Conservation (phyloP, 2,888 invertebrate species). For the Vanessa cardui region DNA sequence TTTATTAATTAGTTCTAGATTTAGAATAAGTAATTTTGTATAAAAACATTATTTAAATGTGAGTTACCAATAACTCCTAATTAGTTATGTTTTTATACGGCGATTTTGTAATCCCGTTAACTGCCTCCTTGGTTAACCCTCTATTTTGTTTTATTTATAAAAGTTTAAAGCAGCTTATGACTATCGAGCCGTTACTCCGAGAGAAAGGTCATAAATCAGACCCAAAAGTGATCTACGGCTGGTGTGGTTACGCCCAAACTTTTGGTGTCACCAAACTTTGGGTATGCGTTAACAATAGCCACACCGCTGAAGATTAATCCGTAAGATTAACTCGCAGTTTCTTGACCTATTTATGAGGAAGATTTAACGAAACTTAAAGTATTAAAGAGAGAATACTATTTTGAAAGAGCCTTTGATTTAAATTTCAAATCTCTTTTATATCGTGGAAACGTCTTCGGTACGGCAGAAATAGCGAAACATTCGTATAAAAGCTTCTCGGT, state of each 20-base stretch:
- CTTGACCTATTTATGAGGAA: not conserved
- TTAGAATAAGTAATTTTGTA: no score
- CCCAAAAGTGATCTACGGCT: not conserved
- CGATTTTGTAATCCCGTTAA: no score
- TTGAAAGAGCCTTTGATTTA: not conserved
- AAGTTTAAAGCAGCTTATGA: not conserved
- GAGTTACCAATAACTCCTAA: no score
- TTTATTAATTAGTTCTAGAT: no score
- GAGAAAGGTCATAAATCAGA: not conserved
- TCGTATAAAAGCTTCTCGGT: not conserved
- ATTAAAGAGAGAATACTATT: not conserved
- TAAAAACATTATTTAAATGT: no score
- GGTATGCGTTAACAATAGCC: not conserved
- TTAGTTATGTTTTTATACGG: no score
- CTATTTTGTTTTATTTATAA: no score
- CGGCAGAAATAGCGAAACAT: slow-evolving; percentile 1
- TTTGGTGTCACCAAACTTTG: slow-evolving; percentile 1
- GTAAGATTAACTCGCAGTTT: not conserved
- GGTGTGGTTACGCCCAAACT: not conserved
- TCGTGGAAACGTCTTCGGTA: not conserved
- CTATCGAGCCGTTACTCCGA: slow-evolving; percentile 3
- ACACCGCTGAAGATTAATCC: not conserved
- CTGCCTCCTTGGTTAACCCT: no score
- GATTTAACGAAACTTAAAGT: not conserved
- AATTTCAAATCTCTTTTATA: slow-evolving; percentile 6